Base-by-base conservation (phyloP, 1,140 invertebrate species). In the Ridgeia piscesae region DNA sequence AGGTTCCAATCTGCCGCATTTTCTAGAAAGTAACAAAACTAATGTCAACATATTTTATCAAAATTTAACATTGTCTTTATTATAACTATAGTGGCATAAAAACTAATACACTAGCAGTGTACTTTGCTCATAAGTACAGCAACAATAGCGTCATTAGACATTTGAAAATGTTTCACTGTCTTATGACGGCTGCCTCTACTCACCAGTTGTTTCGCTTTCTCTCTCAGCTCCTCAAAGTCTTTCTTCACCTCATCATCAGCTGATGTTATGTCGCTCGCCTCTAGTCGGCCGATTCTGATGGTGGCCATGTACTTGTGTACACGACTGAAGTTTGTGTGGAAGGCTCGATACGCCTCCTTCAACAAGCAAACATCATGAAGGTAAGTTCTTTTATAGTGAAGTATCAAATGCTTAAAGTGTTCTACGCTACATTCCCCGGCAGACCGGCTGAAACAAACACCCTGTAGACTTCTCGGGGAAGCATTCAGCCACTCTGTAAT, bases 301-400 rank as follows among this genome's bases (percentile, higher is more conserved):
- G 95, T 93, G 58, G 94, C 95, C 34, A 96, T 93, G 93, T 94
- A 96, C 89, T 95, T 96, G 88, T 94, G 93, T 8, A 95, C 94
- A 33, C 93, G 50, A 27, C 92, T 89, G 33, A 95, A 88, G 91
- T 95, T 93, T 93, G 94, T 95, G 92, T 96, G 95, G 91, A 96
- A 95, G 14, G 95, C 95, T 91, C 92, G 93, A 91, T 95, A 96
- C 1, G 95, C 95, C 93, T 95, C 95, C 95, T 96, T 94, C 21
- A 94, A 93, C 2, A 4, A 90, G 33, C 9, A 27, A 90, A 17
- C 21, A 90, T 34, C 14, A 90, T 34, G 42, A 42, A 33, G 88
- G 34, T 89, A 33, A 89, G 34, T 89, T 89, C 34, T n/a, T 89
- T 6, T 89, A 89, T 33, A 42, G 42, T 42, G 42, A 4, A 42